Evolutionary conservation across 2,113 vertebrate genomes (phyloP).

Genomic region (Gobiocypris rarus): DNA sequence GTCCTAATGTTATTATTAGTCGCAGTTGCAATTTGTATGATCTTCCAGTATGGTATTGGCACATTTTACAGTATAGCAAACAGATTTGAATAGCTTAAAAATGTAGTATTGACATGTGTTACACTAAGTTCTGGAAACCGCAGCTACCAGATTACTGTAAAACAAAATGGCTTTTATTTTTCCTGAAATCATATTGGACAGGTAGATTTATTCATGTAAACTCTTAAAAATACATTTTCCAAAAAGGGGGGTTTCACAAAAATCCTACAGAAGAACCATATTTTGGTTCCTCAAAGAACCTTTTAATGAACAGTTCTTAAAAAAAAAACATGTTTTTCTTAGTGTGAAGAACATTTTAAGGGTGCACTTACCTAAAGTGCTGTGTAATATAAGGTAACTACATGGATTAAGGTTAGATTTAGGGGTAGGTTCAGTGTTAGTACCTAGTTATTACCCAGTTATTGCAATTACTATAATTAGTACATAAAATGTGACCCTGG

Average conservation of each 20-base stretch:
- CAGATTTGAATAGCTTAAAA: neutral
- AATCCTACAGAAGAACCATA: neutral
- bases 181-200: neutral
- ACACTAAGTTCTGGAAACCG: neutral
- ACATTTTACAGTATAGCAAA: neutral
- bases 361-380: no score
- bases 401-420: no score
- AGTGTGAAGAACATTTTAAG: no score
- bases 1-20: neutral
- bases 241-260: neutral
- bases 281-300: neutral
- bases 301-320: no score
- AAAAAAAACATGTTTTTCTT: no score
- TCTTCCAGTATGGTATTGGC: neutral
- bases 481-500: no score
- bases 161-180: neutral
- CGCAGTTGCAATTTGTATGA: neutral
- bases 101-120: neutral
- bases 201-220: neutral
- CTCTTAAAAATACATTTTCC: no score
- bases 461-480: no score
- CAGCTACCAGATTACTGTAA: neutral
- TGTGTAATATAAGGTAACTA: no score
- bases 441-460: no score
- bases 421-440: no score